Conservation (phyloP, 2,797 vertebrate species). For the Forpus xanthops region DNA sequence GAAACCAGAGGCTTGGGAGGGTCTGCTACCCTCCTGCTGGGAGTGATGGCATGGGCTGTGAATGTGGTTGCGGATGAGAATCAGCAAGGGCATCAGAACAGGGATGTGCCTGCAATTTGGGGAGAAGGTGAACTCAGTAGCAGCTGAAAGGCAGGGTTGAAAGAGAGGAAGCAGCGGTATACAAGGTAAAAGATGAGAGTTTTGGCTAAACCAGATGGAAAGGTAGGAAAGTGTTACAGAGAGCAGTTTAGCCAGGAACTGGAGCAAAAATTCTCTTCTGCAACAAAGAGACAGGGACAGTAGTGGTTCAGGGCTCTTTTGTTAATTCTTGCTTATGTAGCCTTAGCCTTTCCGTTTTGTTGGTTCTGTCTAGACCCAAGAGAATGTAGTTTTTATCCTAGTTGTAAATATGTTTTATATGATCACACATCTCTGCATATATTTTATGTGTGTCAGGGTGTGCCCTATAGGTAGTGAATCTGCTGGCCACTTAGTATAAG, state of each 20-base stretch:
- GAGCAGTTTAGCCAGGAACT: background rate
- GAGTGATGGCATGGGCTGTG: background rate
- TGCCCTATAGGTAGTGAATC: background rate
- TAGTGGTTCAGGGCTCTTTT: background rate
- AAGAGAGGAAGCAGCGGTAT: background rate
- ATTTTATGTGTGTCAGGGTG: background rate
- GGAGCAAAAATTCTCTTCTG: background rate
- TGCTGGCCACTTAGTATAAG: background rate
- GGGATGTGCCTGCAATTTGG: accelerated
- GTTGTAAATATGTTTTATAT: background rate
- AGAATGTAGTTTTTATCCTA: background rate
- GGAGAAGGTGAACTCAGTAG: background rate
- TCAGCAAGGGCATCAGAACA: background rate
- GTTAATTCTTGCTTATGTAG: background rate
- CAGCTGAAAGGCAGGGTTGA: background rate
- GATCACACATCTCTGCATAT: accelerated
- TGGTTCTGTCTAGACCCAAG: background rate
- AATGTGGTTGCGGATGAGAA: background rate
- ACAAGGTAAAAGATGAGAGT: background rate
- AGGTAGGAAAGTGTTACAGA: background rate
- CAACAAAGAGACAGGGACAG: background rate
- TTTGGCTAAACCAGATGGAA: background rate
- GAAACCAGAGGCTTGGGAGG: background rate
- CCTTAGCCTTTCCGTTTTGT: background rate
- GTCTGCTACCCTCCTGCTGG: background rate